These are phyloP conservation scores for Dasysyrphus albostriatus DNA, from an alignment of 2,888 invertebrate genomes.

Conservation along the genomic window DNA sequence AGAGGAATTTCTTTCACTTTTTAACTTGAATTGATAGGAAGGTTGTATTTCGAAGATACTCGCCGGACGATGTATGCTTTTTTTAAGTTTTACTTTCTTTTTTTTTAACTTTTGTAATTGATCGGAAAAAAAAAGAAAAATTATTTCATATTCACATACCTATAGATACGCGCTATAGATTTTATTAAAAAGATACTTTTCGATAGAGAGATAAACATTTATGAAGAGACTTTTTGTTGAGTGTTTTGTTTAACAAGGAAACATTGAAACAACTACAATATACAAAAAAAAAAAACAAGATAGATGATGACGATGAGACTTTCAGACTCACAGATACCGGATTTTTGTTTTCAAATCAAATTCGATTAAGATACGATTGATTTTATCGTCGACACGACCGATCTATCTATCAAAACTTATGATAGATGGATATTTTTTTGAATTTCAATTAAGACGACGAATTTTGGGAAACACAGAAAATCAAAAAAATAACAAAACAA, in stretches of 20 bases:
- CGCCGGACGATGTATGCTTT: slow-evolving; percentile 21
- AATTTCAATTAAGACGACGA: slow-evolving; percentile 12
- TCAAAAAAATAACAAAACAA: slow-evolving; percentile 70
- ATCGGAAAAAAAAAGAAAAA: neutral
- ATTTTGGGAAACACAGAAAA: slow-evolving; percentile 63
- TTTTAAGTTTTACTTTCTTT: slow-evolving; percentile 16
- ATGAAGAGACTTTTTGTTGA: slow-evolving; percentile 9
- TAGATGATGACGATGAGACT: slow-evolving; percentile 36
- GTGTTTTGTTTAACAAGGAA: slow-evolving; percentile 62
- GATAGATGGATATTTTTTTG: slow-evolving; percentile 19
- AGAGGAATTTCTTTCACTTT: slow-evolving; percentile 62
- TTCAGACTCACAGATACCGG: slow-evolving; percentile 56
- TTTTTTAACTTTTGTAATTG: slow-evolving; percentile 16
- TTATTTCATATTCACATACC: neutral
- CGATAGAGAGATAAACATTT: slow-evolving; percentile 14
- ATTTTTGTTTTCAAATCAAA: slow-evolving; percentile 11
- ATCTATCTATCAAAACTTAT: slow-evolving; percentile 59
- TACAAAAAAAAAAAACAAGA: neutral
- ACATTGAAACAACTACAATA: slow-evolving; percentile 49
- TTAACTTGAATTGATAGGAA: slow-evolving; percentile 1
- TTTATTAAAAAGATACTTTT: slow-evolving; percentile 33
- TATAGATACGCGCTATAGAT: slow-evolving; percentile 42
- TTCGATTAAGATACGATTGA: slow-evolving; percentile 33
- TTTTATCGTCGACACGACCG: slow-evolving; percentile 37
- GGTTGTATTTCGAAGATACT: slow-evolving; percentile 20